Conservation (phyloP, 2,797 vertebrate genomes). For the Helostoma temminkii region DNA sequence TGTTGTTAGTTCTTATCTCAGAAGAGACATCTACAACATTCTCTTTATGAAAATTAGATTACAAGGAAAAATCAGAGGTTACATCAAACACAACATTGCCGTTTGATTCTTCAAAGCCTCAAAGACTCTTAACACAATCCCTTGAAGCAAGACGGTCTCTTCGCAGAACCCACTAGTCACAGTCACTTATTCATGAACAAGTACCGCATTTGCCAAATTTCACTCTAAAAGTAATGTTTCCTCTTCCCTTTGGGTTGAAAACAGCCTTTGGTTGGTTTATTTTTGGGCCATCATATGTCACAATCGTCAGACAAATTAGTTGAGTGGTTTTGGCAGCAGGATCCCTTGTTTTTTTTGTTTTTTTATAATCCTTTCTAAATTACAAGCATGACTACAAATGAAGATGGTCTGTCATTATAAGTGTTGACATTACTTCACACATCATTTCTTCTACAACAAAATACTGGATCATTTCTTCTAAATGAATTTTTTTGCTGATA, state of each 20-base stretch:
- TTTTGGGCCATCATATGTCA: constrained; percentile 60
- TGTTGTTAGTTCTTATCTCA: constrained; percentile 54
- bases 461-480: background rate
- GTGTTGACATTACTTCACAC: constrained; percentile 33
- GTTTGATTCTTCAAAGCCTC: constrained; percentile 71
- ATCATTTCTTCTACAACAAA: constrained; percentile 31
- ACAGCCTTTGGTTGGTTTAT: constrained; percentile 58
- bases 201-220: constrained; percentile 52
- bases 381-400: constrained; percentile 7
- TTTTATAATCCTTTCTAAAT: constrained; percentile 33
- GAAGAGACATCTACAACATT: constrained; percentile 39
- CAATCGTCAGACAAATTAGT: constrained; percentile 60
- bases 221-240: constrained; percentile 57
- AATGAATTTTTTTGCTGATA: constrained; percentile 5
- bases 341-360: constrained; percentile 33
- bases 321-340: constrained; percentile 53
- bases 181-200: constrained; percentile 72
- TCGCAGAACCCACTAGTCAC: constrained; percentile 57
- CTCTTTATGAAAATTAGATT: constrained; percentile 73
- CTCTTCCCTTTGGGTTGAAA: constrained; percentile 48
- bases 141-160: constrained; percentile 59
- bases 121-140: constrained; percentile 54
- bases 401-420: constrained; percentile 26
- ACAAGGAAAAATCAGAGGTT: constrained; percentile 63
- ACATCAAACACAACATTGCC: constrained; percentile 70